Conservation (phyloP, 2,797 vertebrate genomes). For the Halcyon chelicuti region DNA sequence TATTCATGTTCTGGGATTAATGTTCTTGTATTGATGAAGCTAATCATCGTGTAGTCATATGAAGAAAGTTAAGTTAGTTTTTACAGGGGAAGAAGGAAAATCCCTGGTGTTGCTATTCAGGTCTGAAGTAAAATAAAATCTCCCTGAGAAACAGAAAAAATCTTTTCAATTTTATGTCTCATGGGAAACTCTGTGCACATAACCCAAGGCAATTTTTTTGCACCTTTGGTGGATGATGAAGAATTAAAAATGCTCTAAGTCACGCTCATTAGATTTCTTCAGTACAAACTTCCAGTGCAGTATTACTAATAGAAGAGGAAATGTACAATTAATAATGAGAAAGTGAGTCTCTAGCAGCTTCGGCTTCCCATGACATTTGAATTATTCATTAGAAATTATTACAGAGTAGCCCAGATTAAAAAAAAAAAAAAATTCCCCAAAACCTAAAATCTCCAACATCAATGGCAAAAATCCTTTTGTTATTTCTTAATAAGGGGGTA, state of each 20-base stretch:
- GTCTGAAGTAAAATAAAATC: conserved; percentile 46
- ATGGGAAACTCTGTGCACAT: conserved; percentile 24
- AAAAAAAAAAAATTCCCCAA: not conserved
- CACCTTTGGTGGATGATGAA: conserved; percentile 22
- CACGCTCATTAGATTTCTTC: conserved; percentile 32
- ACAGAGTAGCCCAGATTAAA: not conserved
- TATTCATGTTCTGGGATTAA: conserved; percentile 77
- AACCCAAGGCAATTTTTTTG: conserved; percentile 42
- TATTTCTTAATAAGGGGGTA: not conserved
- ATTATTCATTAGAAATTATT: conserved; percentile 61
- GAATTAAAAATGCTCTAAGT: conserved; percentile 39
- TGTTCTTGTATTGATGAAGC: conserved; percentile 48
- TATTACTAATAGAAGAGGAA: conserved; percentile 41
- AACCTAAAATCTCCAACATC: not conserved
- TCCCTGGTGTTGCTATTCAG: conserved; percentile 47
- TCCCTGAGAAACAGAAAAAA: conserved; percentile 35
- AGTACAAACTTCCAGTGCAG: not conserved
- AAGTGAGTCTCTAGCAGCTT: not conserved
- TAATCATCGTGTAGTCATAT: conserved; percentile 71
- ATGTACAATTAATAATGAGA: conserved; percentile 47
- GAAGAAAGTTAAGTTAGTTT: conserved; percentile 59
- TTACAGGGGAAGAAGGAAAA: conserved; percentile 51
- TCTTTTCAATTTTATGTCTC: conserved; percentile 29
- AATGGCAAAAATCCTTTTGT: not conserved
- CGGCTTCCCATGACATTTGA: conserved; percentile 42